Base-by-base conservation (phyloP, 2,797 vertebrate genomes). In the Aulostomus chinensis region DNA sequence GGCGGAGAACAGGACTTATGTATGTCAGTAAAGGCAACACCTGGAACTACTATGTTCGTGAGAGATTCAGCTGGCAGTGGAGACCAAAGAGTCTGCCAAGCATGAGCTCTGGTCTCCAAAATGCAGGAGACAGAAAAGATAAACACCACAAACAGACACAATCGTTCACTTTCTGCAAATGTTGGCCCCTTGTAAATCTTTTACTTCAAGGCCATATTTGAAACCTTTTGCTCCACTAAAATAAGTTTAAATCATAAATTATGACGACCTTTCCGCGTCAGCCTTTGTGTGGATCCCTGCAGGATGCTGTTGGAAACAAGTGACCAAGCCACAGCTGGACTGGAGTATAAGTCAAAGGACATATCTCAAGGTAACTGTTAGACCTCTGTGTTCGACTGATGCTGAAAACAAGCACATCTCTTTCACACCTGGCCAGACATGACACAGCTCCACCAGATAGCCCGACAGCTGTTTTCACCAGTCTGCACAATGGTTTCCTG, bases 291-390 rank as follows among this genome's bases (percentile, higher is more conserved):
- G 60, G 58, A 65, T 60, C 48, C 13, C 55, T 33, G 54, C 54
- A 60, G 53, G 56, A 69, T 49, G 16, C 50, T 37, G 45, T 56
- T 63, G 38, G 52, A 72, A 30, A 51, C 51, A 39, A 35, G 4
- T 21, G 54, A 66, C 62, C 67, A 67, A 80, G 61, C 74, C 73
- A 54, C 21, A 56, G 39, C 36, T 26, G 13, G 35, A 74, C 68
- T 13, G 1, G 60, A 67, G 37, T 39, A 9, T 36, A 29, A 73
- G 77, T 84, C 58, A 58, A 40, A 31, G 67, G 67, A 75, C 61
- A 81, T 71, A 79, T 68, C 58, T 65, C 60, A 13, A 65, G 55
- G 78, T n/a, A n/a, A n/a, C n/a, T n/a, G n/a, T n/a, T n/a, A n/a
- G n/a, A n/a, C n/a, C n/a, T n/a, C n/a, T n/a, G n/a, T n/a, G n/a